Evolutionary conservation across 2,888 invertebrate genomes (phyloP).

Genomic region (Tineola bisselliella): DNA sequence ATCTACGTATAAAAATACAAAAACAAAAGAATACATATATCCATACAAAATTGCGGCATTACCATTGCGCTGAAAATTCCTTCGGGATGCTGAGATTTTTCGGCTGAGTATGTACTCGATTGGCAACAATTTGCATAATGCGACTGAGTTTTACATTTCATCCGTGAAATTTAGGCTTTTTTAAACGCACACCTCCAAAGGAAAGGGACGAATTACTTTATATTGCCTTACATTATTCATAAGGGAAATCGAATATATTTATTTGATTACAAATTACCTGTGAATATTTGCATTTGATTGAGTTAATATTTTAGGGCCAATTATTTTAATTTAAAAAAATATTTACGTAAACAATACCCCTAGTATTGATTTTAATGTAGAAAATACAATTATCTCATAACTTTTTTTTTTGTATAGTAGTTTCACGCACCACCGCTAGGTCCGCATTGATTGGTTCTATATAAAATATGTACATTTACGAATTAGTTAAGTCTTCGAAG

Average conservation of each 20-base stretch:
- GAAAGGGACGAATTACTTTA: neutral
- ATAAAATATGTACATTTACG: no score
- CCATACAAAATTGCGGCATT: neutral
- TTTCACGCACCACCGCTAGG: no score
- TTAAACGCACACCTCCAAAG: neutral
- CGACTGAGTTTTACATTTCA: neutral
- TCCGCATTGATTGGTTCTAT: no score
- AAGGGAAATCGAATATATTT: neutral
- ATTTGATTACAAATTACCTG: neutral
- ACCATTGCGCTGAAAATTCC: neutral
- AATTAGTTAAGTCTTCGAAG: no score
- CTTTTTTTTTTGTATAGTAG: no score
- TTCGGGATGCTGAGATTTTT: neutral
- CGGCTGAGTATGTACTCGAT: neutral
- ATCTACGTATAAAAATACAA: no score
- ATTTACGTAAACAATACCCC: no score
- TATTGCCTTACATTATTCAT: neutral
- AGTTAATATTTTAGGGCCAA: no score
- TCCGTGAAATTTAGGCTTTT: neutral
- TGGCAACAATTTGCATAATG: neutral
- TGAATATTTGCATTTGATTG: neutral
- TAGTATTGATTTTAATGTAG: no score
- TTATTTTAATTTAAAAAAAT: no score
- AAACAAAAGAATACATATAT: neutral
- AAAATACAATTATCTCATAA: no score